A percentile compares a stretch with the other conserved stretches of the same genome.
Evolutionary conservation across 2,888 invertebrate species (phyloP).

Genomic region (Coenonympha arcania): DNA sequence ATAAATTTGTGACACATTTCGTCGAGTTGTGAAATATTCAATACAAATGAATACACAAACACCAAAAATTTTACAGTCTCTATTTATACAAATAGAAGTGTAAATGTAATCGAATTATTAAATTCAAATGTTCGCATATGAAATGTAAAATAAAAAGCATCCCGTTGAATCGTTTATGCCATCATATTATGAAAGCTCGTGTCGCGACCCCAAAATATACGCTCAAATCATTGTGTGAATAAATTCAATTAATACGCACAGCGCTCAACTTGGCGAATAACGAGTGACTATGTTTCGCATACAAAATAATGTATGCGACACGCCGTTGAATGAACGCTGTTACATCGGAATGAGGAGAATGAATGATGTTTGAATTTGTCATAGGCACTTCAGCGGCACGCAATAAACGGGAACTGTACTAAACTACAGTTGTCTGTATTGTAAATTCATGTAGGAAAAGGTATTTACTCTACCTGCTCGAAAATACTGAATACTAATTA

Average conservation of each 20-base stretch:
- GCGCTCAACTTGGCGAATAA: conserved; percentile 26
- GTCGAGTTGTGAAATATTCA: too few relatives aligned
- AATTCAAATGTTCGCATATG: not conserved
- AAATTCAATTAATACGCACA: conserved; percentile 26
- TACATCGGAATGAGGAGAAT: conserved; percentile 1
- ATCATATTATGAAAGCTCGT: conserved; percentile 6
- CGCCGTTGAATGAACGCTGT: conserved; percentile 11
- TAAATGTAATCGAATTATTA: too few relatives aligned
- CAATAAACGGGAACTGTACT: too few relatives aligned
- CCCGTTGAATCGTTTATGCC: conserved; percentile 10
- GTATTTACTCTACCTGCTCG: too few relatives aligned
- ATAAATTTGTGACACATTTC: too few relatives aligned
- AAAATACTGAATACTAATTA: too few relatives aligned
- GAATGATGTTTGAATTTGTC: conserved; percentile 14
- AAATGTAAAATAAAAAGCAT: not conserved
- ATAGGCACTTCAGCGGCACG: not conserved
- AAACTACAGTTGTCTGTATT: too few relatives aligned
- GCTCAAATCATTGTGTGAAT: conserved; percentile 20
- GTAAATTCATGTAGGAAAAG: too few relatives aligned
- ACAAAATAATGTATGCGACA: conserved; percentile 22
- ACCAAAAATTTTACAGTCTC: too few relatives aligned
- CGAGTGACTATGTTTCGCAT: conserved; percentile 22
- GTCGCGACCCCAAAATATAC: conserved; percentile 15
- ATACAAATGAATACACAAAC: too few relatives aligned
- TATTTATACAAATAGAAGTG: too few relatives aligned